phyloP scores from a whole-genome alignment of 2,888 invertebrate genomes.

The Acanthosepion lycidas region DNA sequence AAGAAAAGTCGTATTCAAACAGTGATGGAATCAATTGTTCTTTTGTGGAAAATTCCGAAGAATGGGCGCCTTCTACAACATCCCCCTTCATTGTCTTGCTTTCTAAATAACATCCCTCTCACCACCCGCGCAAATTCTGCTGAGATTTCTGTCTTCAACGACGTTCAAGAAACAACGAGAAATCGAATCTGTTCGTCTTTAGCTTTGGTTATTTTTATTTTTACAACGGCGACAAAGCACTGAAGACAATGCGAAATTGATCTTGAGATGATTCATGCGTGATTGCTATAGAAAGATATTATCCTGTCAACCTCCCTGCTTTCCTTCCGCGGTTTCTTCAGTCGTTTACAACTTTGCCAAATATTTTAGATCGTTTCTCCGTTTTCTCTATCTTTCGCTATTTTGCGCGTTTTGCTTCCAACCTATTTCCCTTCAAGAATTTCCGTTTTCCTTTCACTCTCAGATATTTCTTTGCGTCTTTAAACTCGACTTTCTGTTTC shows the following conservation, averaged over 20 bases:
- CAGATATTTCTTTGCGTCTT: too few species aligned
- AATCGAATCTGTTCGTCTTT: background rate
- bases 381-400: too few species aligned
- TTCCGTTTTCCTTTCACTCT: too few species aligned
- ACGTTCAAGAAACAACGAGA: background rate
- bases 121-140: background rate
- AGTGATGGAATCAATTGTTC: background rate
- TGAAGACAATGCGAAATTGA: background rate
- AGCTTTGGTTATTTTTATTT: background rate
- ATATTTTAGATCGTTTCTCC: background rate
- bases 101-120: background rate
- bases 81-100: background rate
- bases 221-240: background rate
- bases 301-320: background rate
- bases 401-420: too few species aligned
- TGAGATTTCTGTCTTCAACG: background rate
- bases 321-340: background rate
- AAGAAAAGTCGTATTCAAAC: background rate
- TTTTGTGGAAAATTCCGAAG: background rate
- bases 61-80: background rate
- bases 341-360: background rate
- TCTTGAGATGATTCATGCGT: background rate
- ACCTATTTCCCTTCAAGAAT: too few species aligned
- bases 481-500: too few species aligned
- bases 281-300: background rate